Percentiles rank a stretch among this genome's conserved stretches.
Evolutionary conservation across 2,113 vertebrate genomes (phyloP).

Genomic region (Engraulis encrasicolus): DNA sequence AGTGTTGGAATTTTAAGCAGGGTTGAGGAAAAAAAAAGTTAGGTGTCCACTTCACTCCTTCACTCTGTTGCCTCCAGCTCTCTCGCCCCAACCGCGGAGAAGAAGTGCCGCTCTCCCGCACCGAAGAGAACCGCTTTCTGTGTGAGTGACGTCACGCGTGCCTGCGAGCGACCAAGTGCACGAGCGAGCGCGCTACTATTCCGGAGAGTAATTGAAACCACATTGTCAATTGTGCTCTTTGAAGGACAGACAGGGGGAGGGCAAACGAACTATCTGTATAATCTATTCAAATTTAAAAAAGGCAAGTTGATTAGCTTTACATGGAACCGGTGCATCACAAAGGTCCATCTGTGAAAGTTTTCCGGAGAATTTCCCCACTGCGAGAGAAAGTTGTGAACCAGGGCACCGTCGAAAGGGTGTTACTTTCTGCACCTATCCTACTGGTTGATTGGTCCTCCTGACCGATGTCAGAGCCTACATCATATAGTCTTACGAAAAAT

Average conservation of each 20-base stretch:
- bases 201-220: slow-evolving; percentile 2
- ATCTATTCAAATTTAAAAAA: slow-evolving; percentile 10
- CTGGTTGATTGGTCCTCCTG: neutral
- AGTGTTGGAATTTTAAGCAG: slow-evolving; percentile 35
- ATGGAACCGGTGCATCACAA: neutral
- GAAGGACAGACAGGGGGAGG: neutral
- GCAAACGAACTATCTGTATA: neutral
- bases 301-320: neutral
- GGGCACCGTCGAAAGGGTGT: slow-evolving; percentile 9
- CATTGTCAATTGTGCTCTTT: slow-evolving; percentile 7
- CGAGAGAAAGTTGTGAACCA: neutral
- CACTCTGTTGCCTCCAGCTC: slow-evolving; percentile 51
- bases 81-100: slow-evolving; percentile 29
- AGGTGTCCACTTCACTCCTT: slow-evolving; percentile 58
- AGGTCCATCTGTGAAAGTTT: neutral
- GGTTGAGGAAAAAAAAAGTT: slow-evolving; percentile 37
- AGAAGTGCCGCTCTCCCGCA: slow-evolving; percentile 48
- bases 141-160: slow-evolving; percentile 66
- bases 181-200: slow-evolving; percentile 5
- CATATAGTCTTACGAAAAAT: neutral
- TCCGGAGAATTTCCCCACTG: neutral
- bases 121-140: slow-evolving; percentile 63
- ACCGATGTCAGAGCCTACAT: neutral
- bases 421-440: neutral
- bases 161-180: slow-evolving; percentile 64